Conservation (phyloP, 2,888 invertebrate species). For the Steromphala cineraria region DNA sequence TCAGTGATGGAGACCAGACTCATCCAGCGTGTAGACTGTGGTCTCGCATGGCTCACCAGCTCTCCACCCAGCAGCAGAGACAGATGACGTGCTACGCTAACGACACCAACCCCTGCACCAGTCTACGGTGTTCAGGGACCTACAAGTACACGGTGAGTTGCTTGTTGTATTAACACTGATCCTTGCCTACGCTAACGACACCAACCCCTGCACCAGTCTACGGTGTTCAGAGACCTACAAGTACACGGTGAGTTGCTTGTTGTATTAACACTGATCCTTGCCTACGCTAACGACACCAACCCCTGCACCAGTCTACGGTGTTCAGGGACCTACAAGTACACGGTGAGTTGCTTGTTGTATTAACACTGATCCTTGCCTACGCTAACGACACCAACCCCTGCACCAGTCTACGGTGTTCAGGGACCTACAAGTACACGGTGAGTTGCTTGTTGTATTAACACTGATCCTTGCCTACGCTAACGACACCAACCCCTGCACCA, state of each 20-base stretch:
- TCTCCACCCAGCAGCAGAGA: slow-evolving; percentile 29
- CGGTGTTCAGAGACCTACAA: slow-evolving; percentile 29
- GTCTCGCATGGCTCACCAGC: slow-evolving; percentile 37
- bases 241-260: slow-evolving; percentile 20
- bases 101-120: slow-evolving; percentile 24
- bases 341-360: neutral
- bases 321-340: slow-evolving; percentile 28
- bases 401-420: slow-evolving; percentile 29
- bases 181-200: neutral
- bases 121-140: slow-evolving; percentile 28
- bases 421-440: slow-evolving; percentile 32
- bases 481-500: too few species aligned
- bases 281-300: neutral
- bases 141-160: slow-evolving; percentile 28
- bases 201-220: slow-evolving; percentile 28
- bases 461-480: too few species aligned
- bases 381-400: slow-evolving; percentile 17
- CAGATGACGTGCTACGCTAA: slow-evolving; percentile 23
- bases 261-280: neutral
- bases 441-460: neutral
- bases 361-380: neutral
- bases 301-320: slow-evolving; percentile 32
- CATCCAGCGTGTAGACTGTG: slow-evolving; percentile 42
- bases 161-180: neutral
- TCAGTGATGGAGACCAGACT: neutral